Conservation (phyloP, 2,888 invertebrate genomes). For the Chymomyza caudatula region DNA sequence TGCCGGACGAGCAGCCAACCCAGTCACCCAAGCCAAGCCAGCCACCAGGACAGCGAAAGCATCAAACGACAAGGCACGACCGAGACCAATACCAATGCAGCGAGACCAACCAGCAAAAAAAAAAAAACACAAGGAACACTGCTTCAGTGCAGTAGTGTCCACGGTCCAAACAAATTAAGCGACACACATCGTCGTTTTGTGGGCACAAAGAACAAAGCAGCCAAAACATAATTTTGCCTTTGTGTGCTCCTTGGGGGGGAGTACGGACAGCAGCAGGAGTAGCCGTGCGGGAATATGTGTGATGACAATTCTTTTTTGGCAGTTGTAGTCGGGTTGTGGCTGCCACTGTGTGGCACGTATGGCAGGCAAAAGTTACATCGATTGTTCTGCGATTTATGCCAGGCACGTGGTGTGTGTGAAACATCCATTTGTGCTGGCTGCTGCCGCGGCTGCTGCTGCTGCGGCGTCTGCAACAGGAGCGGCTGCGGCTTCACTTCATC, state of each 20-base stretch:
- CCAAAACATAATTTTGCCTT: conserved; percentile 33
- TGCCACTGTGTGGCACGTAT: conserved; percentile 18
- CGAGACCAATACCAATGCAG: neutral
- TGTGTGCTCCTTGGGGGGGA: neutral
- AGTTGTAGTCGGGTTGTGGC: neutral
- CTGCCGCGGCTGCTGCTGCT: neutral
- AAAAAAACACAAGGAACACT: conserved; percentile 18
- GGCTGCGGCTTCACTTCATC: conserved; percentile 37
- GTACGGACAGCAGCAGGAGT: conserved; percentile 23
- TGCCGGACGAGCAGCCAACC: conserved; percentile 36
- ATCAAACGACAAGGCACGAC: conserved; percentile 15
- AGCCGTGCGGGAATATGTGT: conserved; percentile 34
- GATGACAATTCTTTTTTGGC: conserved; percentile 64
- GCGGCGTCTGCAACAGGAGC: conserved; percentile 33
- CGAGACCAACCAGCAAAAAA: conserved; percentile 4
- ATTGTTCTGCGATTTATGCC: conserved; percentile 72
- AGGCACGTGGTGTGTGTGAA: conserved; percentile 71
- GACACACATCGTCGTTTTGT: conserved; percentile 42
- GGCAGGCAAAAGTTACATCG: conserved; percentile 66
- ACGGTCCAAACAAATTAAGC: conserved; percentile 74
- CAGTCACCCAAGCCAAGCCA: neutral
- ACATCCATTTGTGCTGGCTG: conserved; percentile 48
- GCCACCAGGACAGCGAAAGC: conserved; percentile 20
- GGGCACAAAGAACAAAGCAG: conserved; percentile 19
- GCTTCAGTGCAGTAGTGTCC: neutral